These are phyloP conservation scores for Nephrotoma appendiculata DNA, from an alignment of 2,888 invertebrate species.

Conservation along the genomic window DNA sequence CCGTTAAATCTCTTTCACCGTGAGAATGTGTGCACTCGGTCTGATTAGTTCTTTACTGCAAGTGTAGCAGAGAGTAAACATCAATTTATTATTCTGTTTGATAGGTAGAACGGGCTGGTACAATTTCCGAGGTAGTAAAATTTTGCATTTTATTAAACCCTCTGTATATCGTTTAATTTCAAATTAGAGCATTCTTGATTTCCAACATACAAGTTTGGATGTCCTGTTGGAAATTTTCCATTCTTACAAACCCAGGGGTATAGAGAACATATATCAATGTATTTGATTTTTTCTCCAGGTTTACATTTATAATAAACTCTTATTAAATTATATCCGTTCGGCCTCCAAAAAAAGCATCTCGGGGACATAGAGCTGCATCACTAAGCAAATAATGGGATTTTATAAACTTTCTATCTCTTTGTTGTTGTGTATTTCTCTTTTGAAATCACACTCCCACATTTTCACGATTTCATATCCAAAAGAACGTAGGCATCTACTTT, in stretches of 20 bases:
- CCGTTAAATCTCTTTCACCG: constrained; percentile 1
- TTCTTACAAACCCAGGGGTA: constrained; percentile 15
- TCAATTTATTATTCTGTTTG: constrained; percentile 16
- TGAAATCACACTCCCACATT: not conserved
- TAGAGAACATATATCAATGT: constrained; percentile 15
- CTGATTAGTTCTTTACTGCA: constrained; percentile 11
- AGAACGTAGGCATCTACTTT: not conserved
- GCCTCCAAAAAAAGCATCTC: not conserved
- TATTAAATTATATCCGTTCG: not conserved
- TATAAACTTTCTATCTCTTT: no score
- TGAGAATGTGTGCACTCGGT: not conserved
- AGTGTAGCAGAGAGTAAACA: constrained; percentile 17
- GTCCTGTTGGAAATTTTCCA: not conserved
- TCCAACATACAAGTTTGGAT: not conserved
- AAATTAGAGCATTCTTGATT: not conserved
- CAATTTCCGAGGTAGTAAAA: constrained; percentile 4
- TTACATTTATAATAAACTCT: constrained; percentile 13
- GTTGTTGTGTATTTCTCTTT: not conserved
- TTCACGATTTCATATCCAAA: not conserved
- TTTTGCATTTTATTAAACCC: not conserved
- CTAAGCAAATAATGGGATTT: not conserved
- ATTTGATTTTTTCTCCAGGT: constrained; percentile 8
- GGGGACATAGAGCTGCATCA: not conserved
- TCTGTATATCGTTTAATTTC: not conserved
- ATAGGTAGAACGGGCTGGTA: constrained; percentile 21